Evolutionary conservation across 1,140 invertebrate species (phyloP).

Genomic region (Drosophila nebulosa): DNA sequence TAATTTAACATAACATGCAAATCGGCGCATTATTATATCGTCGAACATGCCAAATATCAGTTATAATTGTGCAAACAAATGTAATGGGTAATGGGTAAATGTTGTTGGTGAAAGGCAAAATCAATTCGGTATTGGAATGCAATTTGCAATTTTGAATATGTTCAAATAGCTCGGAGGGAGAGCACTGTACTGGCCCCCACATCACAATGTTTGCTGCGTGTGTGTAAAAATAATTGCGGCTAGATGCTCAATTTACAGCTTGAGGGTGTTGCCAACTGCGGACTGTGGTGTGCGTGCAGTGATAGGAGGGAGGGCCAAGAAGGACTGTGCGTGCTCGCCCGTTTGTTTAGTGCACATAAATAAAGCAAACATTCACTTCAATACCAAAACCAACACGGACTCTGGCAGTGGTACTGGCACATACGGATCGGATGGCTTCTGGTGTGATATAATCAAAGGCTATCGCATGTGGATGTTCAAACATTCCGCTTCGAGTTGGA

Average conservation of each 20-base stretch:
- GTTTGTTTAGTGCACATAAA: conserved; percentile 69
- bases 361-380: conserved; percentile 45
- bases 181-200: neutral
- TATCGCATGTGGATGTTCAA: conserved; percentile 50
- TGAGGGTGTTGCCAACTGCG: neutral
- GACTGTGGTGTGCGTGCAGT: neutral
- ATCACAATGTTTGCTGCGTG: neutral
- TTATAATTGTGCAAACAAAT: conserved; percentile 5
- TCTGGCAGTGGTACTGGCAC: conserved; percentile 14
- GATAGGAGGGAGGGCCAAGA: neutral
- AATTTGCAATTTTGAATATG: conserved; percentile 29
- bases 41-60: conserved; percentile 9
- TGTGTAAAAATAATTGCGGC: conserved; percentile 59
- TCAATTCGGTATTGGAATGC: conserved; percentile 9
- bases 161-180: conserved; percentile 18
- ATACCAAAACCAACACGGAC: conserved; percentile 3
- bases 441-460: conserved; percentile 59
- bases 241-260: conserved; percentile 35
- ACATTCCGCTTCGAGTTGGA: conserved; percentile 12
- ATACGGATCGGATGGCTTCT: conserved; percentile 20
- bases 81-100: neutral
- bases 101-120: neutral
- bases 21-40: too few species aligned
- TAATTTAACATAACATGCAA: too few species aligned
- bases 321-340: conserved; percentile 28